phyloP scores from a whole-genome alignment of 2,888 invertebrate genomes.

The Neuroscelio doddi region DNA sequence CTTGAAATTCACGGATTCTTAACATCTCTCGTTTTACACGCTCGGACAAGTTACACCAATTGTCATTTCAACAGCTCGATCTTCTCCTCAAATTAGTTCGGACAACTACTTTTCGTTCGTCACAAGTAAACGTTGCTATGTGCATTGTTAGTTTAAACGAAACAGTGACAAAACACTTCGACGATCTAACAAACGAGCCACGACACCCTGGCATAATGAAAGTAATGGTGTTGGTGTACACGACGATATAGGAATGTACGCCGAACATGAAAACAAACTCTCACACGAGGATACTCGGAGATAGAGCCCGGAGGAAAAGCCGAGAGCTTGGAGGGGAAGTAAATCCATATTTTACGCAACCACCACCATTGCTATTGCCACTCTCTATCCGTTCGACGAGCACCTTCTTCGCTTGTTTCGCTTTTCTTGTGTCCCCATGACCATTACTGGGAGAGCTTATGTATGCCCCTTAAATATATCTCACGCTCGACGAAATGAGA shows the following conservation, averaged over 20 bases:
- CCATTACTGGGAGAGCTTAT: conserved; percentile 44
- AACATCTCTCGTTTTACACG: no score
- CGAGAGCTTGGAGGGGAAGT: conserved; percentile 67
- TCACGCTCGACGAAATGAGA: background rate
- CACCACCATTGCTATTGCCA: conserved; percentile 52
- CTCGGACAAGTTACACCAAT: no score
- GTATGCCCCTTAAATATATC: conserved; percentile 38
- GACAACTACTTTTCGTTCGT: no score
- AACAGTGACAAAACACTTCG: conserved; percentile 64
- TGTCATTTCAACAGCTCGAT: no score
- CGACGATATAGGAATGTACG: conserved; percentile 61
- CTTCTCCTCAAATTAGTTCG: no score
- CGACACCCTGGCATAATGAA: conserved; percentile 65
- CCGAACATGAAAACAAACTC: conserved; percentile 45
- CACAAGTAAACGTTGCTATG: no score
- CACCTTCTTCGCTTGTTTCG: conserved; percentile 65
- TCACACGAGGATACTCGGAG: conserved; percentile 40
- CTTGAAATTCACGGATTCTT: no score
- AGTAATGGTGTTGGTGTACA: conserved; percentile 57
- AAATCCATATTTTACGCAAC: conserved; percentile 71
- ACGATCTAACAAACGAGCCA: conserved; percentile 68
- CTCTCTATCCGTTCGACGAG: conserved; percentile 43
- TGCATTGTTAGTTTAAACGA: no score
- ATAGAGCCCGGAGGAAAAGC: conserved; percentile 61
- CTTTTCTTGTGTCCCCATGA: conserved; percentile 47